These are phyloP conservation scores for Sesamia nonagrioides DNA, from an alignment of 1,140 invertebrate genomes.

Conservation along the genomic window DNA sequence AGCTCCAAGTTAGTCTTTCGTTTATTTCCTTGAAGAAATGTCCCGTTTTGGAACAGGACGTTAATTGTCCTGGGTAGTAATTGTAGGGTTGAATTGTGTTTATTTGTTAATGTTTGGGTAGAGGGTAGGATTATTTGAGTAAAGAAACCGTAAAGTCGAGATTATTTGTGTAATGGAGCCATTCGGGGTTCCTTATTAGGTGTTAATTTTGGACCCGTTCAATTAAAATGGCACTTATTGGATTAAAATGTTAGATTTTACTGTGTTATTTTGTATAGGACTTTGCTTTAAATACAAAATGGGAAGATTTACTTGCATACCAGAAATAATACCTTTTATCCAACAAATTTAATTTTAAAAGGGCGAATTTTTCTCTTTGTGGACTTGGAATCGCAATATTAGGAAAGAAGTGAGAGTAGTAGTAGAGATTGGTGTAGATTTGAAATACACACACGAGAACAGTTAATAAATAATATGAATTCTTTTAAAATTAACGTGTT, in stretches of 20 bases:
- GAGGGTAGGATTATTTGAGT: conserved; percentile 25
- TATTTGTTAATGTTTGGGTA: conserved; percentile 34
- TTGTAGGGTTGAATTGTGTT: conserved; percentile 42
- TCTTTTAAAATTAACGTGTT: no score
- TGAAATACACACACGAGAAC: no score
- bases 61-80: conserved; percentile 42
- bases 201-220: conserved; percentile 36
- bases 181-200: conserved; percentile 34
- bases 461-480: no score
- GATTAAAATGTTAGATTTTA: conserved; percentile 15
- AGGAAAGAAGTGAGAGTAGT: no score
- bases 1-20: conserved; percentile 50
- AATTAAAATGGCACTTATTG: conserved; percentile 3
- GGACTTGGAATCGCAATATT: no score
- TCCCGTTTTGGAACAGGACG: conserved; percentile 16
- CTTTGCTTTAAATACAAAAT: not conserved
- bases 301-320: not conserved
- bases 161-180: conserved; percentile 38
- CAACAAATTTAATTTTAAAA: no score
- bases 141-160: conserved; percentile 37
- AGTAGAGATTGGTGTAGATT: no score
- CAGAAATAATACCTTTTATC: not conserved
- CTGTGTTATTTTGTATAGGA: not conserved
- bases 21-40: conserved; percentile 38
- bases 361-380: no score